Evolutionary conservation across 2,113 vertebrate species (phyloP).

Genomic region (Calyptommatus sinebrachiatus): DNA sequence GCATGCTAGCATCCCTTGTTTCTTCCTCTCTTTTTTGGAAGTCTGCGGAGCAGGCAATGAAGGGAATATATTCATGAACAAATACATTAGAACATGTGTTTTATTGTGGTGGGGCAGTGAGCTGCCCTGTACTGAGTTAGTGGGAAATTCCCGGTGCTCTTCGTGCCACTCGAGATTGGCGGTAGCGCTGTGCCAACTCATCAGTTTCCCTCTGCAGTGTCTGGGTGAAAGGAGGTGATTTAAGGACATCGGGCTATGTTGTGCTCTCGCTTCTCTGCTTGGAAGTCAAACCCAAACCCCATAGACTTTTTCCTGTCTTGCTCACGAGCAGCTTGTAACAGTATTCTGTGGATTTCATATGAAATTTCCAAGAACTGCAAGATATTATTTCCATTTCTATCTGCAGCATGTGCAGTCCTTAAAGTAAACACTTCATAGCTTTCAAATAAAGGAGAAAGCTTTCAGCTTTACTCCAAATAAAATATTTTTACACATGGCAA

Average conservation of each 20-base stretch:
- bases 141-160: not conserved
- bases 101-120: not conserved
- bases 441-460: not conserved
- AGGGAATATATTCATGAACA: not conserved
- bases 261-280: conserved; percentile 4
- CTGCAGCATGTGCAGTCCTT: not conserved
- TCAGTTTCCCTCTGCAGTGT: conserved; percentile 17
- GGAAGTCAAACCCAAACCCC: no score
- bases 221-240: conserved; percentile 49
- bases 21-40: no score
- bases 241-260: conserved; percentile 49
- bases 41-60: not conserved
- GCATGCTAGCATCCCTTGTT: no score
- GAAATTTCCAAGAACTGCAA: not conserved
- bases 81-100: not conserved
- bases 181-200: not conserved
- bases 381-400: not conserved
- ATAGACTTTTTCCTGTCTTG: no score
- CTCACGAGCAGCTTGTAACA: not conserved
- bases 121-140: not conserved
- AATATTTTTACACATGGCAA: not conserved
- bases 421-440: not conserved
- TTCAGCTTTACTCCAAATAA: not conserved
- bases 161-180: not conserved
- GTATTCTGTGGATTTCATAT: not conserved